Base-by-base conservation (phyloP, 2,113 vertebrate genomes). In the Muntiacus reevesi region DNA sequence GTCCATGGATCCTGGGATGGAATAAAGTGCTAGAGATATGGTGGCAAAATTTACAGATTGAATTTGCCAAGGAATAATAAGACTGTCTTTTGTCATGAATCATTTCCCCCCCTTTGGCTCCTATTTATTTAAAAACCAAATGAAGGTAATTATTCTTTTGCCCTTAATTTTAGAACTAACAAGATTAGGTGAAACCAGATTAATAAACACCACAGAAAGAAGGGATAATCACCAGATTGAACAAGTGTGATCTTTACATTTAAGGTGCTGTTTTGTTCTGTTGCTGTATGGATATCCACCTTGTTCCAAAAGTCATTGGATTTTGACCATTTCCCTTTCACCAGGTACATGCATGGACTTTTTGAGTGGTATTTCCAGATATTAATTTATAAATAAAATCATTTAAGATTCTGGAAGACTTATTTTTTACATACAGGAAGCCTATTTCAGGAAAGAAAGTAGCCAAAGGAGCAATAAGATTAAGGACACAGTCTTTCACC, bases 21-120 rank as follows among this genome's bases (percentile, higher is more conserved):
- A 97, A 92, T 59, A 85, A 91, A 88, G 88, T 92, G 64, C 64
- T 93, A 91, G 90, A 54, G 84, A 96, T 55, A 67, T 27, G 27
- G 95, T 33, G 50, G 92, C 74, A 94, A 94, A 97, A 87, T 54
- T 97, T 96, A 95, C 17, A 90, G 89, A 90, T 96, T 52, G 6
- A 50, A n/a, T 81, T 95, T 94, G 47, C 79, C 45, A 92, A 87
- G 71, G 82, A 96, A 79, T 81, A 89, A 89, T 40, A n/a, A 71
- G 45, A 71, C 43, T 40, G 19, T 93, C 67, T 83, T 94, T 93
- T 71, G 12, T 89, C 81, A 54, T 12, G 50, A 95, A 79, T 87
- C 9, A 76, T 74, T 54, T 43, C 8, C 11, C 15, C 3, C 13
- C 9, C 87, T 93, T 74, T 64, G 25, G 25, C 30, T 95, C 60